Percentiles rank a stretch among this genome's conserved stretches.
These are phyloP conservation scores for Ophraella communa DNA, from an alignment of 2,888 invertebrate species.

Conservation along the genomic window DNA sequence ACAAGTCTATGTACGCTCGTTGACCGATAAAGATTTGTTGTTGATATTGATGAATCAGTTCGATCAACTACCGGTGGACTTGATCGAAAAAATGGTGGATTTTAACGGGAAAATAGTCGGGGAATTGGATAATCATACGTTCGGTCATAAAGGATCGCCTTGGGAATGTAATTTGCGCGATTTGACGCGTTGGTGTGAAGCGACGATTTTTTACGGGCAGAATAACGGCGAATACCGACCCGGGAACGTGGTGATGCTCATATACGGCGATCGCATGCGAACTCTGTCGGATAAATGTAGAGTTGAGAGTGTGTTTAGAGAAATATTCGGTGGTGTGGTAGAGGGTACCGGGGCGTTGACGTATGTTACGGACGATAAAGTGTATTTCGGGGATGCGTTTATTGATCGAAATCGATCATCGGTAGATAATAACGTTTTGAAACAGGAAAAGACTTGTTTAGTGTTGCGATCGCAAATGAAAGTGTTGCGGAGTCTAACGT, in stretches of 20 bases:
- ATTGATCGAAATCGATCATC: conserved; percentile 46
- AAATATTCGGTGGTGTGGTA: conserved; percentile 62
- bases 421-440: conserved; percentile 49
- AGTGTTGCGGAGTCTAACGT: conserved; percentile 78
- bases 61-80: conserved; percentile 65
- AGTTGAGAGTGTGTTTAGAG: conserved; percentile 64
- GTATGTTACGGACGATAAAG: conserved; percentile 64
- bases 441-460: conserved; percentile 56
- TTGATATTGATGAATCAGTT: conserved; percentile 74
- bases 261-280: conserved; percentile 89
- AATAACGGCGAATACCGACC: conserved; percentile 49
- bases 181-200: conserved; percentile 90
- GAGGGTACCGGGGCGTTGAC: conserved; percentile 66
- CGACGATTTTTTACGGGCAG: conserved; percentile 62
- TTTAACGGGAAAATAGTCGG: conserved; percentile 76
- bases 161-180: conserved; percentile 99
- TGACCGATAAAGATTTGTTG: conserved; percentile 70
- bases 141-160: conserved; percentile 86
- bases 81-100: conserved; percentile 74
- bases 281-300: conserved; percentile 76
- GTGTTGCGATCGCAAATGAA: conserved; percentile 68
- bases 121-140: conserved; percentile 69
- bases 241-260: conserved; percentile 71
- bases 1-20: conserved; percentile 77
- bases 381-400: conserved; percentile 73